phyloP scores from a whole-genome alignment of 2,888 invertebrate genomes.

The Trichogramma dendrolimi region DNA sequence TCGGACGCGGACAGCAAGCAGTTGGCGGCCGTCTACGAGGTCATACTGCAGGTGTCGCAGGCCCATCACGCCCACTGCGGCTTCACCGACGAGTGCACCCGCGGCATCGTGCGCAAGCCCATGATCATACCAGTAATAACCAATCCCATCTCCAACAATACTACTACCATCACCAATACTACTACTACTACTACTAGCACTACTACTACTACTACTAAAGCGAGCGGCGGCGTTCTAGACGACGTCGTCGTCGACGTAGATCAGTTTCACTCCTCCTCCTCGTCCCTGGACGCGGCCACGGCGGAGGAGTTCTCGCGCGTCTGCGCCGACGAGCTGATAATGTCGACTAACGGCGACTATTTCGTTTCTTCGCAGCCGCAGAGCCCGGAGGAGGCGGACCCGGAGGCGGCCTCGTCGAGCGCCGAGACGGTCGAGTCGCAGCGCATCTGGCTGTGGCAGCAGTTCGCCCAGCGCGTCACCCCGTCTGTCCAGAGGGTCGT shows the following conservation, averaged over 20 bases:
- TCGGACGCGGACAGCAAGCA: constrained; percentile 57
- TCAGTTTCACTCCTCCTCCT: too few species aligned
- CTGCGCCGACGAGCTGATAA: background rate
- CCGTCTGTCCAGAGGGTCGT: constrained; percentile 91
- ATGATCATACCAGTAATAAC: constrained; percentile 59
- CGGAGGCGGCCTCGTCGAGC: constrained; percentile 59
- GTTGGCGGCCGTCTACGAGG: constrained; percentile 70
- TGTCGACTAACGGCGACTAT: background rate
- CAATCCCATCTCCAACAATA: too few species aligned
- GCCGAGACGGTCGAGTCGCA: constrained; percentile 68
- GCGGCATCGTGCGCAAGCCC: constrained; percentile 66
- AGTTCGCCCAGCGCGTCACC: constrained; percentile 79
- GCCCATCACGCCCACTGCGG: constrained; percentile 86
- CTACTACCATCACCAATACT: too few species aligned
- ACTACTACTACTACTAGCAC: too few species aligned
- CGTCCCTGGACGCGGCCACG: too few species aligned
- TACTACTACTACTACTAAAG: too few species aligned
- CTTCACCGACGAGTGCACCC: constrained; percentile 80
- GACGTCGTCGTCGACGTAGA: too few species aligned
- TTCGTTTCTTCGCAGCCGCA: constrained; percentile 39
- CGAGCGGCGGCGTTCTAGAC: too few species aligned
- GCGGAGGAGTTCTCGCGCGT: too few species aligned
- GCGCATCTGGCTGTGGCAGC: constrained; percentile 83
- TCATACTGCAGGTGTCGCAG: constrained; percentile 73
- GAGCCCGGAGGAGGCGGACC: constrained; percentile 50